A percentile compares a stretch with the other conserved stretches of the same genome.
Evolutionary conservation across 2,888 invertebrate genomes (phyloP).

Genomic region (Tipula helvola): DNA sequence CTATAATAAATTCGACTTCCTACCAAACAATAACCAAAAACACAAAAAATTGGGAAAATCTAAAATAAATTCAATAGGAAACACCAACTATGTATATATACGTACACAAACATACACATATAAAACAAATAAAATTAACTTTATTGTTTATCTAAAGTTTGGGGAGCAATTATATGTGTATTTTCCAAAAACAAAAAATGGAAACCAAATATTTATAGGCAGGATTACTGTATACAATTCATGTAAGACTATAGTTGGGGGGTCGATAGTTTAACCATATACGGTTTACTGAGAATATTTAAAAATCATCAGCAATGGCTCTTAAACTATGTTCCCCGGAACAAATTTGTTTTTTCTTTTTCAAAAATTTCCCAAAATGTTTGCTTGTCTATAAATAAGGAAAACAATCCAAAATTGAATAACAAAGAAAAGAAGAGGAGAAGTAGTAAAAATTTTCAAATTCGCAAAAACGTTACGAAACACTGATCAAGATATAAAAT

Average conservation of each 20-base stretch:
- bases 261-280: not conserved
- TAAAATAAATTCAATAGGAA: not conserved
- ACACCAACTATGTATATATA: not conserved
- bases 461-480: not conserved
- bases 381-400: too few species aligned
- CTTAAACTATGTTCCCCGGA: not conserved
- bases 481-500: not conserved
- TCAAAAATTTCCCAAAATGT: not conserved
- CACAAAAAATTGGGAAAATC: not conserved
- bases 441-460: not conserved
- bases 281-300: not conserved
- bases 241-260: not conserved
- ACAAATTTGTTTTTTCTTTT: not conserved
- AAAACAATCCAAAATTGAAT: too few species aligned
- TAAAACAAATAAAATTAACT: not conserved
- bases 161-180: not conserved
- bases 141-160: constrained; percentile 4
- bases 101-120: not conserved
- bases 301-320: not conserved
- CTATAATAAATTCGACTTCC: not conserved
- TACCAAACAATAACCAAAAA: not conserved
- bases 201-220: not conserved
- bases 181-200: not conserved
- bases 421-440: too few species aligned
- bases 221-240: not conserved